phyloP scores from a whole-genome alignment of 2,113 vertebrate species.

The Pollimyrus isidori region DNA sequence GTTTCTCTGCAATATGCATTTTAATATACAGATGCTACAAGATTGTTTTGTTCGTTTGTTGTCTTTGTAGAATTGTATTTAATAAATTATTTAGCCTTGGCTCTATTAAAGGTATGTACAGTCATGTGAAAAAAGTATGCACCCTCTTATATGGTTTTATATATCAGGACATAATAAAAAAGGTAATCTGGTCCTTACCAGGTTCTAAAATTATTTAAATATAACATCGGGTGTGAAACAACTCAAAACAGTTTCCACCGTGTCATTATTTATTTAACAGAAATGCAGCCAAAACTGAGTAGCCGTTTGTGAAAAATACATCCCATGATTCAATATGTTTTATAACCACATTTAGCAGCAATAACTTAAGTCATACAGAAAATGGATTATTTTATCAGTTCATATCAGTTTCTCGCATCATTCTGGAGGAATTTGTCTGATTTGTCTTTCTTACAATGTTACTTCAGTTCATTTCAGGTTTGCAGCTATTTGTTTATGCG shows the following conservation, averaged over 20 bases:
- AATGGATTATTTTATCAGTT: too few species aligned
- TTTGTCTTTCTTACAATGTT: neutral
- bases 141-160: neutral
- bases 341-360: neutral
- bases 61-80: neutral
- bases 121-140: neutral
- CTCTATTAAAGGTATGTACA: neutral
- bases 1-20: neutral
- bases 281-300: neutral
- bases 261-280: neutral
- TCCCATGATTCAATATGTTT: too few species aligned
- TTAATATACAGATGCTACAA: neutral
- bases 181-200: too few species aligned
- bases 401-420: neutral
- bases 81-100: neutral
- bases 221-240: too few species aligned
- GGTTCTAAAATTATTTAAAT: too few species aligned
- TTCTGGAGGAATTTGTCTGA: neutral
- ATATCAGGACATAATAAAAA: neutral
- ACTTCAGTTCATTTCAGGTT: neutral
- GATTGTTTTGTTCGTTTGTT: neutral
- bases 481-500: neutral
- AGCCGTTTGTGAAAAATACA: neutral
- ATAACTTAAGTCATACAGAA: too few species aligned
- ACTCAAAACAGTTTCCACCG: too few species aligned